A percentile compares a stretch with the other conserved stretches of the same genome.
Conservation (phyloP, 2,113 vertebrate genomes). For the Pseudopipra pipra region DNA sequence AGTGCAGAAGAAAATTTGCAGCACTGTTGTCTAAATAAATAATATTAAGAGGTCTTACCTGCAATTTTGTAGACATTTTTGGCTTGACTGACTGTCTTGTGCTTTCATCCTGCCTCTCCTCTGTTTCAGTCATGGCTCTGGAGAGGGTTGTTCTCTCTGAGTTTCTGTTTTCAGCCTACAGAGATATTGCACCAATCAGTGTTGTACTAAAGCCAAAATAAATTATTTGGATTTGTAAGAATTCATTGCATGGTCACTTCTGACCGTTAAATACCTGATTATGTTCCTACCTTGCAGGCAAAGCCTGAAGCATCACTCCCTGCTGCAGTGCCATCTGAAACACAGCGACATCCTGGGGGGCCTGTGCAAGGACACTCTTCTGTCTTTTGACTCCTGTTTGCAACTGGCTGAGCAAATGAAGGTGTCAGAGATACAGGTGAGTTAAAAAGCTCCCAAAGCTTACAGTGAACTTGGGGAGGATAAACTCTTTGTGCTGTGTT, state of each 20-base stretch:
- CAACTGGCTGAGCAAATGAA: conserved; percentile 86
- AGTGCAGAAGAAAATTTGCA: background rate
- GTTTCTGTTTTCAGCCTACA: background rate
- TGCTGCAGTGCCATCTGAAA: conserved; percentile 84
- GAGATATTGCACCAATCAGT: background rate
- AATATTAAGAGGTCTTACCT: background rate
- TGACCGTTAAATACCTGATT: background rate
- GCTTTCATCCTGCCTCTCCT: background rate
- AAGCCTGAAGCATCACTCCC: conserved; percentile 87
- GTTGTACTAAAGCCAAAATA: background rate
- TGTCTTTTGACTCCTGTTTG: conserved; percentile 82
- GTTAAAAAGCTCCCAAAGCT: background rate
- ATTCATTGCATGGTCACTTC: background rate
- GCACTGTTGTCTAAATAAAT: background rate
- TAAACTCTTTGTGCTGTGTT: background rate
- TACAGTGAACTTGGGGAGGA: background rate
- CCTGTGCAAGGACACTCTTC: conserved; percentile 84
- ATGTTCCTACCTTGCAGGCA: conserved; percentile 74
- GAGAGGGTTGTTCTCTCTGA: background rate
- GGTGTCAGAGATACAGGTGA: conserved; percentile 67
- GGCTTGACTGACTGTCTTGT: background rate
- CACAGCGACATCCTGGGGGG: conserved; percentile 82
- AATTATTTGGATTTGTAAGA: background rate
- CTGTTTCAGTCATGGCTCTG: background rate
- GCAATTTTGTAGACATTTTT: background rate